A percentile compares a stretch with the other conserved stretches of the same genome.
phyloP scores from a whole-genome alignment of 2,888 invertebrate species.

The Tolmerus cingulatus region DNA sequence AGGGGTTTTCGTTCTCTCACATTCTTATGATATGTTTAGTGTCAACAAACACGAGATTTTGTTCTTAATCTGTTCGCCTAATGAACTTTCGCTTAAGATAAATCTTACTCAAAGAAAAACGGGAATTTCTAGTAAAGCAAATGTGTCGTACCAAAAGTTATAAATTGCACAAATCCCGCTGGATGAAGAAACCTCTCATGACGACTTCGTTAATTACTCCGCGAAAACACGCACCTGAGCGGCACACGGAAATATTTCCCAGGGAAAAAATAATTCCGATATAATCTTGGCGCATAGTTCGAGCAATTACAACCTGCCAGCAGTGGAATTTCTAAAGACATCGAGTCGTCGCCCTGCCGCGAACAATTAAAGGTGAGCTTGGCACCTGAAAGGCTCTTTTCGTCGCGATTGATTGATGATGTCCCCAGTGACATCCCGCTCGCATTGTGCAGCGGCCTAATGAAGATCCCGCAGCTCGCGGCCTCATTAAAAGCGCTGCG shows the following conservation, averaged over 20 bases:
- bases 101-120: background rate
- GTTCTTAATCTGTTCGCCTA: background rate
- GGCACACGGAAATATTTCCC: background rate
- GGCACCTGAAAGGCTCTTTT: background rate
- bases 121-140: background rate
- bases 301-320: background rate
- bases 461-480: background rate
- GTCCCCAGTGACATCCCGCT: background rate
- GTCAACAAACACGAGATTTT: background rate
- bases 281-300: background rate
- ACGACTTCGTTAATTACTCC: background rate
- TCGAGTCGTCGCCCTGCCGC: background rate
- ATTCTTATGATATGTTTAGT: background rate
- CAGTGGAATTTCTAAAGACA: background rate
- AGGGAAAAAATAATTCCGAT: background rate
- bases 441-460: background rate
- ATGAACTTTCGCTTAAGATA: background rate
- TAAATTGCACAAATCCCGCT: background rate
- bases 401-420: constrained; percentile 16
- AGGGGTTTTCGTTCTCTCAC: background rate
- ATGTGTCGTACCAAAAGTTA: background rate
- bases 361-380: background rate
- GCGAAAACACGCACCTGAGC: background rate
- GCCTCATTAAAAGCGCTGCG: background rate
- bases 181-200: background rate